Evolutionary conservation across 2,797 vertebrate genomes (phyloP).

Genomic region (Hirundo rustica): DNA sequence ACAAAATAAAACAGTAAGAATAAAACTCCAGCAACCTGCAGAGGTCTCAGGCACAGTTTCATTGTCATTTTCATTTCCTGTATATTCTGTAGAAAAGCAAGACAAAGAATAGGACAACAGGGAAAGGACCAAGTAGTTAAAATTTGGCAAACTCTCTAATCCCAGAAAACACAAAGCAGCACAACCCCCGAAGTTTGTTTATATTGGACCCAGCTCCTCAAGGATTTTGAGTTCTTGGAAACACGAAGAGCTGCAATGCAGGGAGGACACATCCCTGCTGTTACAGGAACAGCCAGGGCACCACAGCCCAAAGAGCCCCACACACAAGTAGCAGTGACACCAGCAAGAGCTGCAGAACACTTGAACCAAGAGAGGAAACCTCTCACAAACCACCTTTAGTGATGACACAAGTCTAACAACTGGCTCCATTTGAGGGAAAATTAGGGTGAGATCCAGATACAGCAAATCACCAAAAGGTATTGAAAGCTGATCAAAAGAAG

Average conservation of each 20-base stretch:
- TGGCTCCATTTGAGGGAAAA: background rate
- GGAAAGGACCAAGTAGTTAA: conserved; percentile 72
- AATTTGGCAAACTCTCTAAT: background rate
- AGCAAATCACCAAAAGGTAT: background rate
- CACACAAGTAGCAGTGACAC: background rate
- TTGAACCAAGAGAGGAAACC: background rate
- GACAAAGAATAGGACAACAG: conserved; percentile 80
- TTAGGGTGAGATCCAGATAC: background rate
- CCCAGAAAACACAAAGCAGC: background rate
- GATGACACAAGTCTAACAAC: background rate
- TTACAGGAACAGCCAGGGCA: background rate
- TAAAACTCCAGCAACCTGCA: conserved; percentile 91
- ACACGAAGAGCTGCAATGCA: background rate
- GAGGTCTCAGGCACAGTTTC: conserved; percentile 89
- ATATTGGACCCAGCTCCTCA: background rate
- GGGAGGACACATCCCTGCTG: background rate
- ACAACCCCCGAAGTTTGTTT: background rate
- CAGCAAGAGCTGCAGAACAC: background rate
- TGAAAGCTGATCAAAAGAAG: background rate
- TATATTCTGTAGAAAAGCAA: conserved; percentile 90
- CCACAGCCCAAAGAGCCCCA: background rate
- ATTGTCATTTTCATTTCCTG: conserved; percentile 96
- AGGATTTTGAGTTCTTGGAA: background rate
- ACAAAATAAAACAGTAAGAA: conserved; percentile 68
- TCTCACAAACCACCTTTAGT: background rate